phyloP scores from a whole-genome alignment of 37 sponge, comb jelly and placozoan genomes.

The Aphrocallistes beatrix region DNA sequence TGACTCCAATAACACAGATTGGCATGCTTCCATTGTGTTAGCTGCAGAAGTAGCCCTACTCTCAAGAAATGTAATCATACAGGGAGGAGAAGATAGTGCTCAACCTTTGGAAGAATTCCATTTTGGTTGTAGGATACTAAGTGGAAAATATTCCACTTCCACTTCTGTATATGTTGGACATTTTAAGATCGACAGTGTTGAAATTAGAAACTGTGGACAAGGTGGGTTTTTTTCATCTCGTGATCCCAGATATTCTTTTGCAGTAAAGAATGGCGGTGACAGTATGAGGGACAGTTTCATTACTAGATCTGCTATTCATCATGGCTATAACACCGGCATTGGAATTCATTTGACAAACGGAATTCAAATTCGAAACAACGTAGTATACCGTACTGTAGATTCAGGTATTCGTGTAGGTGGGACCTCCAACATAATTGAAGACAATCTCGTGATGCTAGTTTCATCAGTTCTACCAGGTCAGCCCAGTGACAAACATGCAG shows the following conservation, averaged over 20 bases:
- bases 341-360: conserved; percentile 54
- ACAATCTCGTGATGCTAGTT: conserved; percentile 55
- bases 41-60: conserved; percentile 72
- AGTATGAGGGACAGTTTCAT: conserved; percentile 31
- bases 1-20: not conserved
- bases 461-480: conserved; percentile 51
- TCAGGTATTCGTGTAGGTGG: conserved; percentile 52
- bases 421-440: conserved; percentile 14
- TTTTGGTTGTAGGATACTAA: conserved; percentile 65
- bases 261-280: conserved; percentile 29
- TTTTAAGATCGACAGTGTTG: conserved; percentile 38
- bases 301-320: conserved; percentile 47
- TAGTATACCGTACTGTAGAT: conserved; percentile 54
- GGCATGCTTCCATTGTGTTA: conserved; percentile 21
- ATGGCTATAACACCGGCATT: conserved; percentile 72
- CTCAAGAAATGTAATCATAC: conserved; percentile 55
- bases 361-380: conserved; percentile 37
- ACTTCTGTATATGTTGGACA: conserved; percentile 20
- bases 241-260: conserved; percentile 70
- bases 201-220: conserved; percentile 70
- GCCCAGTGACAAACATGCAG: conserved; percentile 66
- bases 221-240: conserved; percentile 52
- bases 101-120: conserved; percentile 45
- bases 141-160: conserved; percentile 31
- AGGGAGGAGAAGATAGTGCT: conserved; percentile 44